phyloP scores from a whole-genome alignment of 2,888 invertebrate species.

The Temnothorax ravouxi region DNA sequence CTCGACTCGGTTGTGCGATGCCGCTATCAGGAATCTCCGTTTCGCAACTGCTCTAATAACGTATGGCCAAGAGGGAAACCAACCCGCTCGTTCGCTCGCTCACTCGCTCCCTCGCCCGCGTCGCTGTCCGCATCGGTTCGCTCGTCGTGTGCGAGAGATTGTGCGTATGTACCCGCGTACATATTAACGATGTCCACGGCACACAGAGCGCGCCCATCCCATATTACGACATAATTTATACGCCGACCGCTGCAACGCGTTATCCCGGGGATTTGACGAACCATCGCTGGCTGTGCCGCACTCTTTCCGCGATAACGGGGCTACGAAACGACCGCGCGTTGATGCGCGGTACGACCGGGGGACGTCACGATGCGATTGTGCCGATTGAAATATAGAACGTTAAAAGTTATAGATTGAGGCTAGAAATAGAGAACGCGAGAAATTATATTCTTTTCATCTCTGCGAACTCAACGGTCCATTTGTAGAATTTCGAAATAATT shows the following conservation, averaged over 20 bases:
- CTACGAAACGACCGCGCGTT: not conserved
- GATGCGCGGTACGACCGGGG: not conserved
- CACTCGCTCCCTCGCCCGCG: not conserved
- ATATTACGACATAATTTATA: slow-evolving; percentile 75
- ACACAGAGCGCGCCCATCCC: slow-evolving; percentile 23
- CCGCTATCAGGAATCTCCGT: slow-evolving; percentile 78
- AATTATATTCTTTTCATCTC: too few relatives aligned
- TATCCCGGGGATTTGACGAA: slow-evolving; percentile 58
- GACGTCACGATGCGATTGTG: not conserved
- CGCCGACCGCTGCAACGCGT: slow-evolving; percentile 64
- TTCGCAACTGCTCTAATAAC: slow-evolving; percentile 80
- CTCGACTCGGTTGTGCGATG: slow-evolving; percentile 28
- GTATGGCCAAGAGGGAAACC: slow-evolving; percentile 65
- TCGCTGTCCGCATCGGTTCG: slow-evolving; percentile 18
- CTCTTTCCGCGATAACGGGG: slow-evolving; percentile 38
- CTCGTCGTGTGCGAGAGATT: slow-evolving; percentile 42
- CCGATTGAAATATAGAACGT: slow-evolving; percentile 27
- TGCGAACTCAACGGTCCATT: not conserved
- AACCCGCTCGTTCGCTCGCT: slow-evolving; percentile 5
- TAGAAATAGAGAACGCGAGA: not conserved
- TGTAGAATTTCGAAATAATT: not conserved
- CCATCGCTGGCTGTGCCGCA: not conserved
- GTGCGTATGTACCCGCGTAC: slow-evolving; percentile 51
- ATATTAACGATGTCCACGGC: slow-evolving; percentile 67
- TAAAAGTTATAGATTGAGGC: not conserved